These are phyloP conservation scores for Cydia splendana DNA, from an alignment of 1,140 invertebrate genomes.

Conservation along the genomic window DNA sequence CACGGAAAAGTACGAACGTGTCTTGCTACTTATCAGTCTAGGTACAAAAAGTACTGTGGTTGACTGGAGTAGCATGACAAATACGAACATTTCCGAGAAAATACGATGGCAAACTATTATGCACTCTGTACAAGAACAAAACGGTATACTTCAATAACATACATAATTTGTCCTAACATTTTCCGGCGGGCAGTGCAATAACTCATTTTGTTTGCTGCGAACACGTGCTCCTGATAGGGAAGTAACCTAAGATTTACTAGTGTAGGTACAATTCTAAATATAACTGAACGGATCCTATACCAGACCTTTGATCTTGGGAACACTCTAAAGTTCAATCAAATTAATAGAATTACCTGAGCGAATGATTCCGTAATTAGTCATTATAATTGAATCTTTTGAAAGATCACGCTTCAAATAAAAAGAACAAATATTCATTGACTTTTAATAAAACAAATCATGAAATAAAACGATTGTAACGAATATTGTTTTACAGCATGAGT, in stretches of 20 bases:
- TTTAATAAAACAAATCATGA: too few species aligned
- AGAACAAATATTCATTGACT: background rate
- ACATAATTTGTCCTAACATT: constrained; percentile 13
- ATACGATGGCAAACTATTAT: too few species aligned
- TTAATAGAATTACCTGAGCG: background rate
- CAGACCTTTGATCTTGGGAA: constrained; percentile 6
- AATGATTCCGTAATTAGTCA: background rate
- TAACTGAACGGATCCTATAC: background rate
- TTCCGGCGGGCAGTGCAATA: constrained; percentile 19
- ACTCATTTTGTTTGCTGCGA: constrained; percentile 24
- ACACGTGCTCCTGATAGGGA: constrained; percentile 22
- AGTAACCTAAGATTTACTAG: constrained; percentile 20
- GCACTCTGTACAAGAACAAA: background rate
- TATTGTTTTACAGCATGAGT: too few species aligned
- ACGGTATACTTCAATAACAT: background rate
- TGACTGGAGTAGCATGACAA: too few species aligned
- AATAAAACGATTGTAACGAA: too few species aligned
- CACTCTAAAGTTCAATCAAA: background rate
- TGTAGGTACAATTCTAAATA: constrained; percentile 21
- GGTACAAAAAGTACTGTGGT: too few species aligned
- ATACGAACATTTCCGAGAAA: too few species aligned
- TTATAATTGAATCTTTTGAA: background rate
- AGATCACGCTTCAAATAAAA: background rate
- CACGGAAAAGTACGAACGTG: too few species aligned
- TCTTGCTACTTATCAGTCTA: too few species aligned